Base-by-base conservation (phyloP, 2,113 vertebrate genomes). In the Chaetura pelagica region DNA sequence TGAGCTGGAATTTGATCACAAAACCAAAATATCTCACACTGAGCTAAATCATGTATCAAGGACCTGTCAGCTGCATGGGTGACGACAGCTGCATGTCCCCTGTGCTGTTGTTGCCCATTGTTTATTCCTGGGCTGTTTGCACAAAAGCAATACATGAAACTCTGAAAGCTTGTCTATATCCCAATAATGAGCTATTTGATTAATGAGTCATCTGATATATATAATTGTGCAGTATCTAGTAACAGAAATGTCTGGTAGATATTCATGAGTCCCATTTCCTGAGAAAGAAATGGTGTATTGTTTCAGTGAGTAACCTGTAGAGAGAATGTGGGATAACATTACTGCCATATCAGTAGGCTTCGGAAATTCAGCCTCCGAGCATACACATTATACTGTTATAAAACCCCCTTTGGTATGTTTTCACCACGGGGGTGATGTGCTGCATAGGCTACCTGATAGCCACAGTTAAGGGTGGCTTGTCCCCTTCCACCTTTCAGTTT, bases 191-290 rank as follows among this genome's bases (percentile, higher is more conserved):
- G 58, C 84, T 92, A 75, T 90, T 93, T 90, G 91, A 77, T 86
- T 96, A 96, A 96, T 89, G 92, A 69, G 97, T 97, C 57, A 98
- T 92, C 71, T 67, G 95, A 94, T 97, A 95, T 23, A 80, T 51
- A 75, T 85, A 87, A 95, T 71, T 94, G 87, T 67, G 52, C 55
- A 78, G 82, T 98, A 97, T 98, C 97, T 91, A 86, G 81, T 98
- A 95, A 97, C 98, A 97, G 92, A 88, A 88, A 96, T 86, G 68
- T 87, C 66, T 79, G 44, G 8, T 91, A 95, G 76, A 86, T 96
- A 96, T 96, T 97, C 52, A 79, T 87, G 81, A 96, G 95, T 92
- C 96, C 68, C 1, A 6, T 97, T 97, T 97, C 94, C 93, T 89
- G 59, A 94, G 92, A 95, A 97, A 96, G 92, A 95, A 94, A 92